A percentile compares a stretch with the other conserved stretches of the same genome.
These are phyloP conservation scores for Osmerus eperlanus DNA, from an alignment of 2,113 vertebrate genomes.

Conservation along the genomic window DNA sequence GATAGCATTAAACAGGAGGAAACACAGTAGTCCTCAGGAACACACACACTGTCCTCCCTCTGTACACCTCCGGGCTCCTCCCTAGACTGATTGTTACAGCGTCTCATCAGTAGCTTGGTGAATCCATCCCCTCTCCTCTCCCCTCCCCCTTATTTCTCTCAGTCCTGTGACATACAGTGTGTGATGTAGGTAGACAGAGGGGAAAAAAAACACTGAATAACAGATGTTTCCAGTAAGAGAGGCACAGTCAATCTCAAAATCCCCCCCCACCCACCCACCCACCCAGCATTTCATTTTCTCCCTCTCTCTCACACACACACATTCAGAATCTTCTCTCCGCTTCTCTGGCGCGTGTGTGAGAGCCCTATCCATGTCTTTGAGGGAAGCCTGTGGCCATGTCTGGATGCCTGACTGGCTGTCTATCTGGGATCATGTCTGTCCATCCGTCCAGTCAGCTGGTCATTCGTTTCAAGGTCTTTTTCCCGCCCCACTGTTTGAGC, in stretches of 20 bases:
- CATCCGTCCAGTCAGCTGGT: conserved; percentile 1
- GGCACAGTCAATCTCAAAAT: conserved; percentile 5
- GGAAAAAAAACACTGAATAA: conserved; percentile 9
- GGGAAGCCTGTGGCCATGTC: neutral
- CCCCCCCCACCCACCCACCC: neutral
- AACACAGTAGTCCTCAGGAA: neutral
- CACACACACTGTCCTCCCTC: neutral
- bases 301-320: neutral
- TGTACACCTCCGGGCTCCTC: neutral
- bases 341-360: conserved; percentile 19
- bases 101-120: neutral
- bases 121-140: neutral
- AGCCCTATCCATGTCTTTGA: neutral
- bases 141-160: neutral
- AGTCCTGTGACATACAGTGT: conserved; percentile 11
- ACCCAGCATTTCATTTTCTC: neutral
- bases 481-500: conserved; percentile 3
- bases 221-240: conserved; percentile 12
- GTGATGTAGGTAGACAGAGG: conserved; percentile 23
- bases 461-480: neutral
- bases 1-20: conserved; percentile 3
- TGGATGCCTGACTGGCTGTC: neutral
- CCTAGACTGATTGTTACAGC: neutral
- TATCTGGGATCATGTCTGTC: conserved; percentile 13
- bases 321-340: conserved; percentile 22